These are phyloP conservation scores for Noctua janthina DNA, from an alignment of 2,888 invertebrate genomes.

Conservation along the genomic window DNA sequence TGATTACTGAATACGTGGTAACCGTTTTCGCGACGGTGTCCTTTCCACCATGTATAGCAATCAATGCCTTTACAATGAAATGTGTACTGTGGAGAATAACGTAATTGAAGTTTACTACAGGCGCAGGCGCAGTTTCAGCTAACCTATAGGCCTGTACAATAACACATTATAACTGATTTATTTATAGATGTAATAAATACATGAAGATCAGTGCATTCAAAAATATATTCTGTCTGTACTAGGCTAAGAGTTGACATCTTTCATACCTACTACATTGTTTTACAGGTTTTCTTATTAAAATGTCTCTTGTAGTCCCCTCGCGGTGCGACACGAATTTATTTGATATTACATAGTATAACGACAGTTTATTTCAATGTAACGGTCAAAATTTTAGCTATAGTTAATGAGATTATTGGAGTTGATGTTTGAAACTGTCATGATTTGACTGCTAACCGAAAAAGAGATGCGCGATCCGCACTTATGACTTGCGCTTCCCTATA, in stretches of 20 bases:
- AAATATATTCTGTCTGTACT: conserved; percentile 60
- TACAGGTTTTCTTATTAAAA: conserved; percentile 57
- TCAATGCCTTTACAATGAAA: neutral
- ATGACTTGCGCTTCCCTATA: neutral
- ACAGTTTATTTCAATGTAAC: conserved; percentile 57
- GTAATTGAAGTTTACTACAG: neutral
- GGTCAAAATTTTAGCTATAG: conserved; percentile 36
- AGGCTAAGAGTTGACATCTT: conserved; percentile 66
- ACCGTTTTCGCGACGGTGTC: too few relatives aligned
- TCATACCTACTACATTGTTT: conserved; percentile 65
- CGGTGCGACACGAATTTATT: conserved; percentile 65
- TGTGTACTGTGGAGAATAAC: neutral
- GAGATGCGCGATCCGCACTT: neutral
- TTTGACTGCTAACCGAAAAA: neutral
- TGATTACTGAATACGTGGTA: too few relatives aligned
- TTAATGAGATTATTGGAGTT: conserved; percentile 46
- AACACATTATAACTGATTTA: neutral
- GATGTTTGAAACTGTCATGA: neutral
- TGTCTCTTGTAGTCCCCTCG: conserved; percentile 41
- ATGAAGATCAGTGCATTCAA: conserved; percentile 63
- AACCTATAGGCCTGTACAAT: neutral
- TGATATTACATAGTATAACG: conserved; percentile 57
- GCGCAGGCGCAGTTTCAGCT: neutral
- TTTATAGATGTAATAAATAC: conserved; percentile 3
- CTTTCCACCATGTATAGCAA: neutral